A percentile compares a stretch with the other conserved stretches of the same genome.
Evolutionary conservation across 2,888 invertebrate species (phyloP).

Genomic region (Heliconius ethilla): DNA sequence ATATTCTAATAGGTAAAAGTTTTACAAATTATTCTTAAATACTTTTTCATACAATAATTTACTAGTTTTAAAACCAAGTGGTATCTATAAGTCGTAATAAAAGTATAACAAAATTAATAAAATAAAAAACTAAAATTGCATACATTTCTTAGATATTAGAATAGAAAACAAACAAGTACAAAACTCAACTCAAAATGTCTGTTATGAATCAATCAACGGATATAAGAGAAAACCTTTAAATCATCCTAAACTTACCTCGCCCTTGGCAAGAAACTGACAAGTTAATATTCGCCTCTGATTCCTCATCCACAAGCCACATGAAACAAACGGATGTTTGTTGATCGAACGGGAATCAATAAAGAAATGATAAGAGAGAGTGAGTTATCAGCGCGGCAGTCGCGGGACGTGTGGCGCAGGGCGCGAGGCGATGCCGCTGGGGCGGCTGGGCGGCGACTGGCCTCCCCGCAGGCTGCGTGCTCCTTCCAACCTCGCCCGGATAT

Average conservation of each 20-base stretch:
- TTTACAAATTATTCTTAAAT: neutral
- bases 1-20: neutral
- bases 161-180: neutral
- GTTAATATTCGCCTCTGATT: neutral
- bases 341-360: slow-evolving; percentile 38
- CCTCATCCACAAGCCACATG: slow-evolving; percentile 17
- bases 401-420: slow-evolving; percentile 53
- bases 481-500: slow-evolving; percentile 72
- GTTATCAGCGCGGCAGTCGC: slow-evolving; percentile 52
- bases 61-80: neutral
- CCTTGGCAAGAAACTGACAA: slow-evolving; percentile 51
- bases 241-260: slow-evolving; percentile 65
- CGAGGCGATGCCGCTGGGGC: slow-evolving; percentile 67
- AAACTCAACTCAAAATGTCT: neutral
- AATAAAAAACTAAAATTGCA: neutral
- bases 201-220: slow-evolving; percentile 19
- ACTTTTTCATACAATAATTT: no score
- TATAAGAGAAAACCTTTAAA: slow-evolving; percentile 36
- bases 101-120: neutral
- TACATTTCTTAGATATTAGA: neutral
- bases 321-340: slow-evolving; percentile 27
- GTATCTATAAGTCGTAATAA: neutral
- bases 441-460: slow-evolving; percentile 78
- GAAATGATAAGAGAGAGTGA: slow-evolving; percentile 49
- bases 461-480: slow-evolving; percentile 58